Base-by-base conservation (phyloP, 2,113 vertebrate species). In the Dicerorhinus sumatrensis region DNA sequence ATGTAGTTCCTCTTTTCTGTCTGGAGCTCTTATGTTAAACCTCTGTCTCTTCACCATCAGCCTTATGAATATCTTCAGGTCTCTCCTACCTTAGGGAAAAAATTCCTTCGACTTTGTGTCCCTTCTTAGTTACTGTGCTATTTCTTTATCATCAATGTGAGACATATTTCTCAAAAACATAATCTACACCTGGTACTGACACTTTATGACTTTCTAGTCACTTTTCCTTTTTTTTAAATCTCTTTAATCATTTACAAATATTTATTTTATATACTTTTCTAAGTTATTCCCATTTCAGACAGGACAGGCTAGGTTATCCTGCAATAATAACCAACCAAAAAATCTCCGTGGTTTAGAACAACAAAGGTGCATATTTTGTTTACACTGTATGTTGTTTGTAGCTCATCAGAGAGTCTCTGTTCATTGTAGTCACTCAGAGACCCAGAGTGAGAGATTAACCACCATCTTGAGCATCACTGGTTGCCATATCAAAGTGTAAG, bases 141-240 rank as follows among this genome's bases (percentile, higher is more conserved):
- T 77, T 77, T 94, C 69, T 94, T 82, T 91, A 48, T 54, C 33
- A n/a, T 36, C 46, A 65, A 1, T 29, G 14, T 81, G 25, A 82
- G 87, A 9, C 33, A 72, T 36, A 65, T 39, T 91, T 96, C 87
- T 91, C 33, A 7, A 94, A 96, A 84, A 84, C 48, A 46, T 84
- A 67, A 60, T 39, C 63, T 84, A 21, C 0, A 51, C 16, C 79
- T 91, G 58, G 20, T 69, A 84, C 21, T 54, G 36, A 79, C 2
- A 36, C 39, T 92, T 84, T 13, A 21, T 75, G 39, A 80, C 80
- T 91, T 94, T 79, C 51, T 60, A 36, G 21, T 82, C 7, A 56
- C 6, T 46, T 31, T 72, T 58, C 21, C 31, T 83, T 65, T 62
- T 79, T 8, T 14, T 54, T 3, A 77, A 75, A 85, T 20, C 20